Percentiles rank a stretch among this genome's conserved stretches.
phyloP scores from a whole-genome alignment of 2,797 vertebrate species.

The Oceanodroma leucorhoa region DNA sequence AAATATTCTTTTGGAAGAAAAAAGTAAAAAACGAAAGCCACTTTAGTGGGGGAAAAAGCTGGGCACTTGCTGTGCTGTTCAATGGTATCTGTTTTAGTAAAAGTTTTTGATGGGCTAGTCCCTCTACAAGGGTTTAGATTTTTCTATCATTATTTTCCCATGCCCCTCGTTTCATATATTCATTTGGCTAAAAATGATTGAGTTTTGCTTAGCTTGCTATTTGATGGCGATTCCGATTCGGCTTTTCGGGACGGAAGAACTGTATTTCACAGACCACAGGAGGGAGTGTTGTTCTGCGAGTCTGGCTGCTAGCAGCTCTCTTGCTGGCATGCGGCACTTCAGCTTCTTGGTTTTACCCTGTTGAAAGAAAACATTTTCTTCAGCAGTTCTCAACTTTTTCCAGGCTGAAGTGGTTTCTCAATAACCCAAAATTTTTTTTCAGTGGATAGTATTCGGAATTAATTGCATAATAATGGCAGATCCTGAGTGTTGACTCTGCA shows the following conservation, averaged over 20 bases:
- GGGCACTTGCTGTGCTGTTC: background rate
- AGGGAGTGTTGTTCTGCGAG: background rate
- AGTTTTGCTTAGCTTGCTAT: background rate
- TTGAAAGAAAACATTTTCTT: background rate
- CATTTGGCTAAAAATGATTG: background rate
- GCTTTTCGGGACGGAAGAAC: background rate
- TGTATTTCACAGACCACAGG: constrained; percentile 4
- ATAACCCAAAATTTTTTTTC: background rate
- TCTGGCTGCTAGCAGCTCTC: background rate
- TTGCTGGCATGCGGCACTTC: background rate
- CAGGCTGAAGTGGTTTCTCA: background rate
- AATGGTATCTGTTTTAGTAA: background rate
- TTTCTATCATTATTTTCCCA: background rate
- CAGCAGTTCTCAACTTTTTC: background rate
- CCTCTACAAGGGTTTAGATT: background rate
- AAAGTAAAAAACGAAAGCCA: background rate
- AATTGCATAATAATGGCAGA: background rate
- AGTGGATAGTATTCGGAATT: background rate
- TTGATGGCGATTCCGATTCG: background rate
- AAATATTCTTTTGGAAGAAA: background rate
- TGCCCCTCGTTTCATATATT: background rate
- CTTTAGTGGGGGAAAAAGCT: background rate
- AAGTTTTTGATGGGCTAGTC: background rate
- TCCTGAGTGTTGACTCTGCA: background rate
- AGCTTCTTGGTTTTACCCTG: background rate